Evolutionary conservation across 2,797 vertebrate species (phyloP).

Genomic region (Microtus obscurus): DNA sequence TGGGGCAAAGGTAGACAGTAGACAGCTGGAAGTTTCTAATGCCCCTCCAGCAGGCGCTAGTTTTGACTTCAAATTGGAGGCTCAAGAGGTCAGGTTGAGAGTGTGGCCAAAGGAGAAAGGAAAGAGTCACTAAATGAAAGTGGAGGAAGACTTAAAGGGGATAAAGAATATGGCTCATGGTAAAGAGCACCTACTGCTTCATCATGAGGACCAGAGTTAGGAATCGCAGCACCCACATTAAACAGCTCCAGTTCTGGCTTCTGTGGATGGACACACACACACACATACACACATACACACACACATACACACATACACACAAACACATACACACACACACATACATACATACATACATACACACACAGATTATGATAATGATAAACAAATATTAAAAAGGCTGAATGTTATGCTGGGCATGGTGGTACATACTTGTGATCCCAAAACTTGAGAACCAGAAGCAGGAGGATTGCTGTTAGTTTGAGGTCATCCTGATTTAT

Average conservation of each 20-base stretch:
- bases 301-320: not conserved
- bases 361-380: not conserved
- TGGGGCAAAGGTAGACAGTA: not conserved
- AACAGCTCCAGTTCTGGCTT: not conserved
- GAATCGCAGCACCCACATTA: not conserved
- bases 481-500: not conserved
- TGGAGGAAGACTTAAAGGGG: not conserved
- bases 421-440: not conserved
- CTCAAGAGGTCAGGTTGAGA: not conserved
- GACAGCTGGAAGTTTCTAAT: not conserved
- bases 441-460: not conserved
- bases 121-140: not conserved
- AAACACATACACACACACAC: not conserved
- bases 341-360: not conserved
- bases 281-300: not conserved
- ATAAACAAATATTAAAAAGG: not conserved
- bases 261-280: not conserved
- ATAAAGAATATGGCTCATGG: not conserved
- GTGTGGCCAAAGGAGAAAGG: not conserved
- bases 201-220: not conserved
- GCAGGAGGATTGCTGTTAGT: not conserved
- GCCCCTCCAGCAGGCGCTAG: not conserved
- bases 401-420: not conserved
- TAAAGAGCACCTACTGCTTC: not conserved
- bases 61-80: not conserved